Evolutionary conservation across 2,888 invertebrate genomes (phyloP).

Genomic region (Mythimna vitellina): DNA sequence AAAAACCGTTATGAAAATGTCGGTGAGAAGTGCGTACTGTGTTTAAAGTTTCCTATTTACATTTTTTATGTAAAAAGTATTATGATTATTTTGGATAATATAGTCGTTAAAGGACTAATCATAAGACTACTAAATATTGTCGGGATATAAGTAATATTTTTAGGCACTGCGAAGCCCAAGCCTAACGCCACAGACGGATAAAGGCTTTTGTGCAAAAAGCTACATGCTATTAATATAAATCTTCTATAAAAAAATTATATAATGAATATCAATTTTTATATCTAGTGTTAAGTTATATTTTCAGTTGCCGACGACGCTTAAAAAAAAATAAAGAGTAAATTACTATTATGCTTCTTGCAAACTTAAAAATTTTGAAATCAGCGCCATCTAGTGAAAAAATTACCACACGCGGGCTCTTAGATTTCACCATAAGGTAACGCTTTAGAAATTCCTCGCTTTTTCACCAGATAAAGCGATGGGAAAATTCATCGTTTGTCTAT

Average conservation of each 20-base stretch:
- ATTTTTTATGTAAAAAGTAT: constrained; percentile 7
- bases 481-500: neutral
- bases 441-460: neutral
- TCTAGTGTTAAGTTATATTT: neutral
- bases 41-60: constrained; percentile 17
- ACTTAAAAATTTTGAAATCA: neutral
- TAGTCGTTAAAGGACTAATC: neutral
- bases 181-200: neutral
- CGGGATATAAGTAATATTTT: constrained; percentile 8
- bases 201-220: neutral
- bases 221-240: neutral
- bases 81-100: neutral
- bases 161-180: neutral
- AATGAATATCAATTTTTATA: neutral
- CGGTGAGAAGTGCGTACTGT: constrained; percentile 36
- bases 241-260: constrained; percentile 1
- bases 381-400: too few relatives aligned
- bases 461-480: neutral
- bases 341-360: neutral
- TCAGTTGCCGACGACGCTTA: neutral
- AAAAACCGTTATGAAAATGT: constrained; percentile 46
- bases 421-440: neutral
- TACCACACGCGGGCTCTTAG: too few relatives aligned
- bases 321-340: neutral
- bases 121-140: neutral